These are phyloP conservation scores for Empidonax alnorum DNA, from an alignment of 2,113 vertebrate genomes.

Conservation along the genomic window DNA sequence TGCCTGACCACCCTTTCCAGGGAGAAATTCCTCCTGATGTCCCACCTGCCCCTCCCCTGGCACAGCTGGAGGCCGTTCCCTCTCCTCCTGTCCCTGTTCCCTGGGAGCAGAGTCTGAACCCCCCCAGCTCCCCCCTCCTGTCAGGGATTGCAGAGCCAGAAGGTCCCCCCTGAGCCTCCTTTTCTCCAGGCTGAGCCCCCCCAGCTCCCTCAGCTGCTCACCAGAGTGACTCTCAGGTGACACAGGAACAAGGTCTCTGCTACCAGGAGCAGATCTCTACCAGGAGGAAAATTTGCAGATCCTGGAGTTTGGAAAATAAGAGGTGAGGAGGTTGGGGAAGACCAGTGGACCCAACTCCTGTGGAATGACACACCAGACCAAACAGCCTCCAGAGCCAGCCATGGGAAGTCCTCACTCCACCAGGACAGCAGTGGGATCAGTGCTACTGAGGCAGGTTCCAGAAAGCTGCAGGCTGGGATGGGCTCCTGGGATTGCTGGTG, in stretches of 20 bases:
- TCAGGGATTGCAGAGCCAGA: not conserved
- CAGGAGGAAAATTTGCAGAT: not conserved
- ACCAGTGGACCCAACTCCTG: not conserved
- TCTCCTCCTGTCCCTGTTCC: not conserved
- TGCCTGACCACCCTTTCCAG: rapidly evolving
- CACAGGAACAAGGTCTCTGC: not conserved
- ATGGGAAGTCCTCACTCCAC: not conserved
- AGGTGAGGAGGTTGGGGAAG: not conserved
- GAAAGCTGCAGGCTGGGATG: not conserved
- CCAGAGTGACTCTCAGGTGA: no score
- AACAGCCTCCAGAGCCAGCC: not conserved
- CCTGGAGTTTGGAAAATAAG: not conserved
- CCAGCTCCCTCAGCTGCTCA: not conserved
- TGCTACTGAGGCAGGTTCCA: not conserved
- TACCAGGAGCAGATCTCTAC: not conserved
- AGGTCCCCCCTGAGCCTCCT: not conserved
- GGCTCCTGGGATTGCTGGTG: not conserved
- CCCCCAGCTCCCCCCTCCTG: not conserved
- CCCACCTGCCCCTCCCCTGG: not conserved
- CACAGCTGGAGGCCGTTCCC: not conserved
- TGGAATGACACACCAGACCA: not conserved
- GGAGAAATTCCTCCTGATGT: not conserved
- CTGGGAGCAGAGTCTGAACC: not conserved
- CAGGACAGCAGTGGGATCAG: not conserved
- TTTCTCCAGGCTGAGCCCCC: not conserved